Base-by-base conservation (phyloP, 2,888 invertebrate genomes). In the Parasteatoda lunata region DNA sequence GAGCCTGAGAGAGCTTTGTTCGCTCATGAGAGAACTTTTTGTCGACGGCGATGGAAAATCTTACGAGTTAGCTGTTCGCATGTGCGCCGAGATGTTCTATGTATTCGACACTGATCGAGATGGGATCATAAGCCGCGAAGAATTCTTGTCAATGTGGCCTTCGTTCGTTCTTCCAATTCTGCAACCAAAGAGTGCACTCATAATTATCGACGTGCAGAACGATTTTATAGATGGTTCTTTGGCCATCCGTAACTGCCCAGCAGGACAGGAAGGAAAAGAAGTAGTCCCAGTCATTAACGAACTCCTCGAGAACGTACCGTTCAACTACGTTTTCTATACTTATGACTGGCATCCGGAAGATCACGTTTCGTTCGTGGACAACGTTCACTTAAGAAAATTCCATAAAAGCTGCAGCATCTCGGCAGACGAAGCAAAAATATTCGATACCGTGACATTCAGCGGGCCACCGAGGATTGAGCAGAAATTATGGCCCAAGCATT, bases 281-380 rank as follows among this genome's bases (percentile, higher is more conserved):
- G 97, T 98, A 9, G 85, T 88, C 3, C 96, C 96, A 89, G 96
- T 97, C 0, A 97, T 97, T 90, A 98, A 98, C 93, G 94, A 94
- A 66, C 93, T 98, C 65, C 93, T 97, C 91, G 96, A 96, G 78
- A 94, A 94, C 0, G 95, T 97, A 9, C 94, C 94, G 80, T 98
- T 98, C 92, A 96, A 97, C 93, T 94, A 95, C 51, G 95, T 97
- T 70, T 96, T 97, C 92, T 99, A 98, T 93, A 97, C 98, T 0
- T 93, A 96, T 90, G 99, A 99, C 93, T 99, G 98, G 98, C 99
- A 99, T 93, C 98, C 98, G 0, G 95, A 95, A 66, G 96, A 98
- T 93, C 98, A 98, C 92, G 97, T 98, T 64, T 98, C 98, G 7
- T 99, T 99, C 93, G 95, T 97, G 90, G 98, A 98, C 92, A 98